These are phyloP conservation scores for Schrankia costaestrigalis DNA, from an alignment of 2,888 invertebrate genomes.

Conservation along the genomic window DNA sequence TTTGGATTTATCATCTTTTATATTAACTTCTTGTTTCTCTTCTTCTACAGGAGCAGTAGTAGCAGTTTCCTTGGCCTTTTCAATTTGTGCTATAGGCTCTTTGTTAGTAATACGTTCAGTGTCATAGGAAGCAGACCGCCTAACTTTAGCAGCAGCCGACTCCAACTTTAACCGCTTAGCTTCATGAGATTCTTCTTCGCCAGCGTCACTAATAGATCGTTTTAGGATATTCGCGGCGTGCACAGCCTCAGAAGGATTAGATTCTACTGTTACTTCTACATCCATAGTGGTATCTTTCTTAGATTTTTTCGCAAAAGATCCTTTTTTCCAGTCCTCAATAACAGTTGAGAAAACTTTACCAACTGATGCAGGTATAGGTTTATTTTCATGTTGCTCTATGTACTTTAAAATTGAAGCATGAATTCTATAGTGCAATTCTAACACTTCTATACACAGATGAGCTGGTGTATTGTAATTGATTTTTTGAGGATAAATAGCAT, in stretches of 20 bases:
- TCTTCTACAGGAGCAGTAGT: slow-evolving; percentile 15
- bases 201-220: slow-evolving; percentile 71
- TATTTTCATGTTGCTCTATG: slow-evolving; percentile 88
- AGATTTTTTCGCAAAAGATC: slow-evolving; percentile 62
- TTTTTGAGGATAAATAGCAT: slow-evolving; percentile 91
- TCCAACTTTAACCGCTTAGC: slow-evolving; percentile 64
- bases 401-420: slow-evolving; percentile 94
- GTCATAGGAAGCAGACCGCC: slow-evolving; percentile 70
- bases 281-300: slow-evolving; percentile 51
- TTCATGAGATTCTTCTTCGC: slow-evolving; percentile 68
- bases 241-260: slow-evolving; percentile 49
- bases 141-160: slow-evolving; percentile 68
- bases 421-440: slow-evolving; percentile 92
- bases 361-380: slow-evolving; percentile 80
- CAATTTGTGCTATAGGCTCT: slow-evolving; percentile 29
- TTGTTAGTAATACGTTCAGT: slow-evolving; percentile 59
- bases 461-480: slow-evolving; percentile 92
- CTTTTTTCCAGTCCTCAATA: slow-evolving; percentile 73
- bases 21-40: slow-evolving; percentile 16
- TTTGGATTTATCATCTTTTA: slow-evolving; percentile 17
- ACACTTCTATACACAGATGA: slow-evolving; percentile 91
- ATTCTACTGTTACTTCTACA: slow-evolving; percentile 37
- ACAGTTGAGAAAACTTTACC: slow-evolving; percentile 82
- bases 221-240: slow-evolving; percentile 73
- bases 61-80: slow-evolving; percentile 28